Conservation (phyloP, 2,888 invertebrate species). For the Lasiommata megera region DNA sequence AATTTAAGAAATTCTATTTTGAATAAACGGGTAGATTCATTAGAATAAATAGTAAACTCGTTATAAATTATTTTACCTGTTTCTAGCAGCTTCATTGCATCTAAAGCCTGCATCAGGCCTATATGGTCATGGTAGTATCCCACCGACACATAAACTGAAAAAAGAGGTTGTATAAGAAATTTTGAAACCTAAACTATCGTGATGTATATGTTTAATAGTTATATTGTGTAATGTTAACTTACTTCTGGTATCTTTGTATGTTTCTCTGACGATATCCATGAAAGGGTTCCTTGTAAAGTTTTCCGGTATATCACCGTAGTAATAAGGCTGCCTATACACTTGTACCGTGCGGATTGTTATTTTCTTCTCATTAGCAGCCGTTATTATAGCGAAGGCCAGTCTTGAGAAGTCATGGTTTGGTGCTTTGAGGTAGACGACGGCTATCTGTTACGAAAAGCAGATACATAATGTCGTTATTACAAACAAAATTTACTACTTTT, state of each 20-base stretch:
- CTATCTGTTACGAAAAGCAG: conserved; percentile 79
- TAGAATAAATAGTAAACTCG: too few species aligned
- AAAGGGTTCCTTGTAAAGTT: conserved; percentile 94
- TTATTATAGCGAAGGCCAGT: conserved; percentile 89
- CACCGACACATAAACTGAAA: conserved; percentile 94
- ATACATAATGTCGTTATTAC: neutral
- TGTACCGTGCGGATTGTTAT: conserved; percentile 84
- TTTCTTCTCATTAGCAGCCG: conserved; percentile 86
- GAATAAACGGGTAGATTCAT: too few species aligned
- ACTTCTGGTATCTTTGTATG: conserved; percentile 94
- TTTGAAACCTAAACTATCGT: neutral
- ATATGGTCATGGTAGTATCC: conserved; percentile 95
- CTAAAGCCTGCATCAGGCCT: conserved; percentile 93
- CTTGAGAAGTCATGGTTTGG: conserved; percentile 87
- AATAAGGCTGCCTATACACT: conserved; percentile 78
- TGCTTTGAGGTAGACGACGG: conserved; percentile 91
- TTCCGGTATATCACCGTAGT: conserved; percentile 83
- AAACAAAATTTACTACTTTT: neutral
- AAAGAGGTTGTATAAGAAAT: conserved; percentile 21
- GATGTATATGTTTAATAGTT: neutral
- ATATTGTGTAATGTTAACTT: conserved; percentile 52
- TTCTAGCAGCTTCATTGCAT: conserved; percentile 89
- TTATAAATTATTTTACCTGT: conserved; percentile 83
- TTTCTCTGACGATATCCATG: conserved; percentile 89
- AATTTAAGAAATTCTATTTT: too few species aligned